Evolutionary conservation across 2,888 invertebrate species (phyloP), one percentile per base, ranked within the genome.

Genomic region (Apeira syringaria): DNA sequence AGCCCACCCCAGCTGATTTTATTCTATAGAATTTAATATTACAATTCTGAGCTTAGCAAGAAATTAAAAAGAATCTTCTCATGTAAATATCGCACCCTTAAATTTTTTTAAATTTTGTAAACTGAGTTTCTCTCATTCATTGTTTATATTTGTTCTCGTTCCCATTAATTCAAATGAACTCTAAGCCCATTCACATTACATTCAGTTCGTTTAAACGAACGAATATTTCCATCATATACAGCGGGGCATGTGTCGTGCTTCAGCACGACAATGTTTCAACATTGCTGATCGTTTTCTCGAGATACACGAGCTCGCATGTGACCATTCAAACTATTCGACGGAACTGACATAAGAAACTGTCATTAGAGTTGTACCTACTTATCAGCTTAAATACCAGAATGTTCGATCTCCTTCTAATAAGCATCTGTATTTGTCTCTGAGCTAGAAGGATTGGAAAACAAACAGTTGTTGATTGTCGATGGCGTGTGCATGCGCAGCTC

Each of bases 261-360:
- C 56, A 64, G 56, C 50, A 64, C 61, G 4, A 2, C 15, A n/a
- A n/a, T n/a, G n/a, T n/a, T n/a, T n/a, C n/a, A n/a, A n/a, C n/a
- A n/a, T n/a, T 15, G 61, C 57, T 69, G 64, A 70, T 74, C 71
- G 67, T 72, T 76, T 85, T 81, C 81, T 74, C 61, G 61, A 51
- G 63, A 27, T 7, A 64, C 62, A 58, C 55, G n/a, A 36, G 65
- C 71, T 86, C 51, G 88, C 88, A 84, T 87, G 87, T 78, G 68
- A 71, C 77, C 68, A 86, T 88, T 71, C 78, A 54, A 82, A 79
- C 79, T 74, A 89, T 87, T 80, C 74, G 71, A 76, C 82, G 79
- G 83, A 83, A 83, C 78, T 84, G 77, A 79, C 74, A 79, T 64
- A 80, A 81, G 78, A 86, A 86, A 80, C 72, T 78, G 81, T 78